Evolutionary conservation across 2,888 invertebrate genomes (phyloP).

Genomic region (Pseudoips prasinana): DNA sequence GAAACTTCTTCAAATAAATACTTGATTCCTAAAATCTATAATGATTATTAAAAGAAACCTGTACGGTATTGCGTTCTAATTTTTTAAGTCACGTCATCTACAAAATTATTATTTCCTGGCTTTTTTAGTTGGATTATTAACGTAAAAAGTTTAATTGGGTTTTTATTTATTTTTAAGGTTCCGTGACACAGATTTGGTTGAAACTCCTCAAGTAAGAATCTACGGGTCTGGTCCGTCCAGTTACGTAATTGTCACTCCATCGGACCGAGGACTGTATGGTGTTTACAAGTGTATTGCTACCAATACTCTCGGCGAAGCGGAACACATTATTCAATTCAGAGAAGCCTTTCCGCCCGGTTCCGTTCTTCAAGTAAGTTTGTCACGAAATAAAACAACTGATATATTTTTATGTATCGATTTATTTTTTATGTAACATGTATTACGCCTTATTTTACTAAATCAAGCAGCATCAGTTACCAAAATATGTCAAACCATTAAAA

Average conservation of each 20-base stretch:
- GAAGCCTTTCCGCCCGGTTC: slow-evolving; percentile 87
- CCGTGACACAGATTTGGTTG: slow-evolving; percentile 78
- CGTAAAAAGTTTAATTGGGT: too few relatives aligned
- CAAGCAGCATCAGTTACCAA: neutral
- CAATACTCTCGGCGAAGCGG: slow-evolving; percentile 87
- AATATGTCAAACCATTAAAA: neutral
- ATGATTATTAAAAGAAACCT: too few relatives aligned
- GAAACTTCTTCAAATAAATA: slow-evolving; percentile 38
- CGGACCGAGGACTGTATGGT: slow-evolving; percentile 85
- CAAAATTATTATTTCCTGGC: too few relatives aligned
- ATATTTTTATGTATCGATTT: neutral
- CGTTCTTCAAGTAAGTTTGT: slow-evolving; percentile 76
- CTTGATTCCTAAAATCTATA: neutral
- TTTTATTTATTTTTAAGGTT: slow-evolving; percentile 42
- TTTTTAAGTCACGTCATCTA: too few relatives aligned
- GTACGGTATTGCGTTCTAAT: too few relatives aligned
- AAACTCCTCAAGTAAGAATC: slow-evolving; percentile 82
- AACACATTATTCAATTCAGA: slow-evolving; percentile 86
- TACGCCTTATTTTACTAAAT: too few relatives aligned
- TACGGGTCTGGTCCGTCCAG: slow-evolving; percentile 87
- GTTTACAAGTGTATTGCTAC: slow-evolving; percentile 91
- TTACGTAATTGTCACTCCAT: slow-evolving; percentile 86
- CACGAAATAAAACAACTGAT: too few relatives aligned
- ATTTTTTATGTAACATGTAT: too few relatives aligned
- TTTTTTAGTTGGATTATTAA: too few relatives aligned